Evolutionary conservation across 23 tunicate species (phyloP).

Genomic region (Oikopleura vanhoeffeni): DNA sequence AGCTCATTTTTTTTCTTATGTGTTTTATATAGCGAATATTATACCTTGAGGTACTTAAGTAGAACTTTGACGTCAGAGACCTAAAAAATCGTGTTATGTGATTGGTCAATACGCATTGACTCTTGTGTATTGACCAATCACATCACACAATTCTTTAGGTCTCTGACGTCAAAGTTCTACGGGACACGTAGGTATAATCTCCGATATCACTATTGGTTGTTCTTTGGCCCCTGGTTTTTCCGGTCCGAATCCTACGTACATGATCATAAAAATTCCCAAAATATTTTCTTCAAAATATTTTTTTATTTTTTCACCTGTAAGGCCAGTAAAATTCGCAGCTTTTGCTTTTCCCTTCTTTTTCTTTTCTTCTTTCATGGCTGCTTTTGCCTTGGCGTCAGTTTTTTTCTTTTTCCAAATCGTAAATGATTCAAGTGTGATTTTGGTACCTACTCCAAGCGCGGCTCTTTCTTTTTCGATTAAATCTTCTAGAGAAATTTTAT

Average conservation of each 20-base stretch:
- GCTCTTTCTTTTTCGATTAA: slow-evolving; percentile 82
- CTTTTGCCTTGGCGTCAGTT: slow-evolving; percentile 53
- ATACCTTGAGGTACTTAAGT: not conserved
- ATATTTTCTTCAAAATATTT: not conserved
- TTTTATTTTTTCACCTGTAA: not conserved
- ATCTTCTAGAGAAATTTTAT: slow-evolving; percentile 71
- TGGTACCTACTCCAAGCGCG: slow-evolving; percentile 54
- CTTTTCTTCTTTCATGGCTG: slow-evolving; percentile 28
- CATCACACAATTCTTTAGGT: no score
- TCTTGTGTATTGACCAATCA: no score
- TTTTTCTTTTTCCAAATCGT: slow-evolving; percentile 82
- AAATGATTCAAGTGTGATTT: slow-evolving; percentile 70
- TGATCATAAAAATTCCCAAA: not conserved
- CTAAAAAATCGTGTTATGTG: no score
- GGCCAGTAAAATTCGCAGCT: not conserved
- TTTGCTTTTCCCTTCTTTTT: slow-evolving; percentile 38
- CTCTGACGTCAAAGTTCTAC: no score
- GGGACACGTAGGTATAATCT: no score
- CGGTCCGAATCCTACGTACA: not conserved
- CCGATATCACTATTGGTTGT: no score
- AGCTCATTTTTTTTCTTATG: no score
- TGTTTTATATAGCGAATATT: no score
- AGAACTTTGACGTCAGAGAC: no score
- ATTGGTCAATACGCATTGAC: no score
- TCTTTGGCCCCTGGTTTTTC: no score